Conservation (phyloP, 2,113 vertebrate genomes). For the Neodon shergylaensis region DNA sequence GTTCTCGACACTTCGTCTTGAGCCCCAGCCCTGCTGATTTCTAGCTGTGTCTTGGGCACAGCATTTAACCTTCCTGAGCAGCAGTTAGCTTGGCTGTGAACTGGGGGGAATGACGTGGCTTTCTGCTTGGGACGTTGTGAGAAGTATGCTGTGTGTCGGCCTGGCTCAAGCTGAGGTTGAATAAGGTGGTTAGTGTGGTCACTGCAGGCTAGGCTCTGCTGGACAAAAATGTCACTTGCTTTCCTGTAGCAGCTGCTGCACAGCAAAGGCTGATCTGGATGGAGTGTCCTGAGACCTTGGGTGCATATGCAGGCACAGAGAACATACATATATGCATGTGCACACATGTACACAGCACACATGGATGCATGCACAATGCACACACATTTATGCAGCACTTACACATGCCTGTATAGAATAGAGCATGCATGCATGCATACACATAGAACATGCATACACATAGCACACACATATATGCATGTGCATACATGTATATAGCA, state of each 20-base stretch:
- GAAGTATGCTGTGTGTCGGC: neutral
- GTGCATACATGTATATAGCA: no score
- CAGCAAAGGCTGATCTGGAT: neutral
- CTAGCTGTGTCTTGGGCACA: neutral
- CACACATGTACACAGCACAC: neutral
- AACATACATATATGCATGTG: no score
- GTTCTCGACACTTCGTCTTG: neutral
- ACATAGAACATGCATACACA: no score
- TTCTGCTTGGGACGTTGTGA: fast-evolving
- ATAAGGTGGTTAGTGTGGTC: neutral
- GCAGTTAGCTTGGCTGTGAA: neutral
- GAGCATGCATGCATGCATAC: neutral
- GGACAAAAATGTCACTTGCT: neutral
- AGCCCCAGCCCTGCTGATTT: neutral
- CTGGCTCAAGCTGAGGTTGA: neutral
- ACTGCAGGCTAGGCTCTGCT: neutral
- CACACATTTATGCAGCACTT: neutral
- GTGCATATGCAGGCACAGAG: no score
- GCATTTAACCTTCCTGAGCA: neutral
- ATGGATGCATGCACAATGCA: neutral
- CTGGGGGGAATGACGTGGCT: fast-evolving
- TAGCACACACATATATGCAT: no score
- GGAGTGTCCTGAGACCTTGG: neutral
- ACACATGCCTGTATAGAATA: neutral
- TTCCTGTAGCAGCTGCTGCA: neutral